Conservation (phyloP, 1,140 invertebrate species). For the Thaumatotibia leucotreta region DNA sequence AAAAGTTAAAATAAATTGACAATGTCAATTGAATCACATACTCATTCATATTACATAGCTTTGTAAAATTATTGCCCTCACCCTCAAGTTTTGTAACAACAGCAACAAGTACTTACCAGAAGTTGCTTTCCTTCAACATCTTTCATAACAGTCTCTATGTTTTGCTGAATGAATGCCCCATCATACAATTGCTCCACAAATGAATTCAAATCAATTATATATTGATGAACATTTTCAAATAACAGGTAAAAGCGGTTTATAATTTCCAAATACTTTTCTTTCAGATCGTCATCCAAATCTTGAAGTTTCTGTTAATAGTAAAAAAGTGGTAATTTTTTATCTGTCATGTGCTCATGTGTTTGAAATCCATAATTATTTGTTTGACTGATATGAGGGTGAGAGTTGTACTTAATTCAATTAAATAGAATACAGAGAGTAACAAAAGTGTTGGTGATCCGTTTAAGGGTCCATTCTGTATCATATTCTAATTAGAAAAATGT, state of each 20-base stretch:
- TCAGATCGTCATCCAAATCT: conserved; percentile 95
- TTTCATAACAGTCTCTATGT: conserved; percentile 91
- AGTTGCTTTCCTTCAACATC: conserved; percentile 97
- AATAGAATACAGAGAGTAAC: too few species aligned
- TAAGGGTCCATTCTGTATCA: too few species aligned
- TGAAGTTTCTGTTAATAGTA: conserved; percentile 82
- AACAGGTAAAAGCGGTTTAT: conserved; percentile 93
- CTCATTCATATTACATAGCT: too few species aligned
- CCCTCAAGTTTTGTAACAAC: too few species aligned
- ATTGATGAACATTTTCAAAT: conserved; percentile 97
- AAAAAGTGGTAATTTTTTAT: neutral
- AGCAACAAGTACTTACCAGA: conserved; percentile 80
- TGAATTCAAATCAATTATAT: conserved; percentile 91
- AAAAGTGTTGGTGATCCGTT: too few species aligned
- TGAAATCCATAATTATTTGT: too few species aligned
- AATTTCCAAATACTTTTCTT: conserved; percentile 93
- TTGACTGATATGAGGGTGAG: too few species aligned
- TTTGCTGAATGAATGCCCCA: conserved; percentile 95
- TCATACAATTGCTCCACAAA: conserved; percentile 95
- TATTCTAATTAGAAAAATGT: too few species aligned
- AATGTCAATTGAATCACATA: too few species aligned
- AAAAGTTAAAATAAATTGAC: too few species aligned
- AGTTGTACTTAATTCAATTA: too few species aligned
- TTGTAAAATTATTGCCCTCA: too few species aligned
- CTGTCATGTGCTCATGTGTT: neutral